These are phyloP conservation scores for Dermatophagoides farinae DNA, from an alignment of 1,140 invertebrate species.

Conservation along the genomic window DNA sequence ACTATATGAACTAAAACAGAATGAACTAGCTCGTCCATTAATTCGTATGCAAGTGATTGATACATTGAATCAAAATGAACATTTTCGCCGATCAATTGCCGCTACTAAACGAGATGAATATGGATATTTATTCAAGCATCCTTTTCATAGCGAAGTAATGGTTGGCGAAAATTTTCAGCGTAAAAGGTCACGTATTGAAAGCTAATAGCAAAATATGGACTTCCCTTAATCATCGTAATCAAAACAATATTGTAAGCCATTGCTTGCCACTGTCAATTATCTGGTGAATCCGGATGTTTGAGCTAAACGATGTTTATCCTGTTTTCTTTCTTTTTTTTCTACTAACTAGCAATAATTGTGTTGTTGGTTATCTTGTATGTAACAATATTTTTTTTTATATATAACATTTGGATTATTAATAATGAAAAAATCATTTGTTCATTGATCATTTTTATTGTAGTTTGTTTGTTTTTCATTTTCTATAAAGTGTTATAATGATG, in stretches of 20 bases:
- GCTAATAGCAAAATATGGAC: background rate
- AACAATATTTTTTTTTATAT: background rate
- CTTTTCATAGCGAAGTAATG: slow-evolving; percentile 14
- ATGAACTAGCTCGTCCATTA: background rate
- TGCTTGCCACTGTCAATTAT: too few relatives aligned
- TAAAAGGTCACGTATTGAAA: slow-evolving; percentile 17
- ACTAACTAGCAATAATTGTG: background rate
- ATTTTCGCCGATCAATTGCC: background rate
- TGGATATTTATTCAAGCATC: background rate
- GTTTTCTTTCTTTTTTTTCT: background rate
- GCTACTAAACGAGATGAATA: too few relatives aligned
- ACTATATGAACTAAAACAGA: background rate
- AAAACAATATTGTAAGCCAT: too few relatives aligned
- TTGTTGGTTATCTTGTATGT: background rate
- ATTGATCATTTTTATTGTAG: background rate
- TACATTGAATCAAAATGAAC: background rate
- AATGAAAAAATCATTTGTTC: background rate
- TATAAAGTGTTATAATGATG: too few relatives aligned
- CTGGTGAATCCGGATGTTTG: background rate
- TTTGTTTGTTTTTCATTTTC: too few relatives aligned
- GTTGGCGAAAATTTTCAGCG: slow-evolving; percentile 18
- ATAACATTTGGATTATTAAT: background rate
- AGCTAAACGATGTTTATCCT: background rate
- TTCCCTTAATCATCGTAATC: background rate
- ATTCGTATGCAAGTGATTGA: background rate